Conservation (phyloP, 2,113 vertebrate species). For the Mungos mungo region DNA sequence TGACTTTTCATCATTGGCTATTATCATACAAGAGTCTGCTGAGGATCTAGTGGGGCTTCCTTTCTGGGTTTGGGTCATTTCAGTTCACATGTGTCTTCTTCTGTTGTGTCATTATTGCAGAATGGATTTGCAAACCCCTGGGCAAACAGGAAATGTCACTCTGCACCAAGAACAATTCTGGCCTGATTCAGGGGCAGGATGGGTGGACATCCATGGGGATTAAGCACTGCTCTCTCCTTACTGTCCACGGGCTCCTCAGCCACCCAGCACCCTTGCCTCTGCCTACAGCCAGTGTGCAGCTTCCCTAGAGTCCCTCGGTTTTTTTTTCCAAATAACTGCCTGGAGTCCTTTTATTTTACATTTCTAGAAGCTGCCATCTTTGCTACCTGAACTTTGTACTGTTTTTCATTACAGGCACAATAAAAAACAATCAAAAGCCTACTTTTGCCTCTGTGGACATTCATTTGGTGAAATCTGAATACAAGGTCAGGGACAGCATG, state of each 20-base stretch:
- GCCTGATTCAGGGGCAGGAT: background rate
- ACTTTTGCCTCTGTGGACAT: background rate
- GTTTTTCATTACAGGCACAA: background rate
- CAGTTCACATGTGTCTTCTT: background rate
- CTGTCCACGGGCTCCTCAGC: background rate
- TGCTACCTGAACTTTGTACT: background rate
- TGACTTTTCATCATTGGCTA: too few relatives aligned
- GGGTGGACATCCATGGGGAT: fast-evolving
- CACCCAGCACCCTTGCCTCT: background rate
- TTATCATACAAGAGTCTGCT: too few relatives aligned
- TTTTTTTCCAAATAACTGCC: background rate
- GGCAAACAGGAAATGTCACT: background rate
- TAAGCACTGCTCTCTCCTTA: background rate
- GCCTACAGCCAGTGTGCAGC: background rate
- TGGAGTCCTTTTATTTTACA: background rate
- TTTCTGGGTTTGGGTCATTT: background rate
- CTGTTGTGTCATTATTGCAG: background rate
- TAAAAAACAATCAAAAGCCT: background rate
- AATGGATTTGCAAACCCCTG: background rate
- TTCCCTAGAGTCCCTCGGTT: background rate
- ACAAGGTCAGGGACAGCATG: too few relatives aligned
- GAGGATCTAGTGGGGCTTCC: background rate
- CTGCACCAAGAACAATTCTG: background rate
- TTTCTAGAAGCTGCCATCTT: background rate
- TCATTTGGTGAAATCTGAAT: too few relatives aligned